Evolutionary conservation across 1,140 invertebrate genomes (phyloP).

Genomic region (Halictus rubicundus): DNA sequence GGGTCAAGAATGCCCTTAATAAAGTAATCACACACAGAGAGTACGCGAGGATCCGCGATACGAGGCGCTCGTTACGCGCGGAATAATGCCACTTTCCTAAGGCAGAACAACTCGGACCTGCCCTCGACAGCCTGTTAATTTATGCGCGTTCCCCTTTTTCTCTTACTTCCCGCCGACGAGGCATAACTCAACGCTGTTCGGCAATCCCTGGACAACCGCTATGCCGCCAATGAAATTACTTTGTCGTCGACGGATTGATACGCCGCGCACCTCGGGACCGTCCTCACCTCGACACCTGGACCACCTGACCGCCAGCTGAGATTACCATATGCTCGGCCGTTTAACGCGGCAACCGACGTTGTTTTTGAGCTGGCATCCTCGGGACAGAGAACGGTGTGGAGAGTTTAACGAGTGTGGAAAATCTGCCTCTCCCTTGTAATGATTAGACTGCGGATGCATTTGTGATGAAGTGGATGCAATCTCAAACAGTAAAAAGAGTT

Average conservation of each 20-base stretch:
- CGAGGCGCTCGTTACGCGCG: slow-evolving; percentile 54
- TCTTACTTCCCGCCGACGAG: not conserved
- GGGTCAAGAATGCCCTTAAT: slow-evolving; percentile 76
- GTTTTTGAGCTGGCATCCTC: no score
- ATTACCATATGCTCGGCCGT: no score
- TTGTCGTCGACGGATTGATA: not conserved
- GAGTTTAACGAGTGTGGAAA: no score
- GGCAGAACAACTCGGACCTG: slow-evolving; percentile 30
- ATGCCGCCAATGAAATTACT: not conserved
- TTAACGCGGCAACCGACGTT: no score
- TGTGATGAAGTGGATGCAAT: no score
- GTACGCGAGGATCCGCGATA: slow-evolving; percentile 51
- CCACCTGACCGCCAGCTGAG: no score
- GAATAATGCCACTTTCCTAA: not conserved
- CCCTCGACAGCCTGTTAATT: slow-evolving; percentile 28
- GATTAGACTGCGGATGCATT: no score
- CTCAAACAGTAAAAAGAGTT: no score
- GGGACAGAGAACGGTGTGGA: no score
- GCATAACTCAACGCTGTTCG: not conserved
- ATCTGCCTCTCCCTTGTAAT: no score
- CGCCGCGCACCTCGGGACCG: no score
- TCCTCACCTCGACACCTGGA: no score
- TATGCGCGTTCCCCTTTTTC: slow-evolving; percentile 26
- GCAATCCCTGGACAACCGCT: not conserved
- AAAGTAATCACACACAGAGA: slow-evolving; percentile 65